phyloP scores from a whole-genome alignment of 1,140 invertebrate species.

The Drosophila seguyi region DNA sequence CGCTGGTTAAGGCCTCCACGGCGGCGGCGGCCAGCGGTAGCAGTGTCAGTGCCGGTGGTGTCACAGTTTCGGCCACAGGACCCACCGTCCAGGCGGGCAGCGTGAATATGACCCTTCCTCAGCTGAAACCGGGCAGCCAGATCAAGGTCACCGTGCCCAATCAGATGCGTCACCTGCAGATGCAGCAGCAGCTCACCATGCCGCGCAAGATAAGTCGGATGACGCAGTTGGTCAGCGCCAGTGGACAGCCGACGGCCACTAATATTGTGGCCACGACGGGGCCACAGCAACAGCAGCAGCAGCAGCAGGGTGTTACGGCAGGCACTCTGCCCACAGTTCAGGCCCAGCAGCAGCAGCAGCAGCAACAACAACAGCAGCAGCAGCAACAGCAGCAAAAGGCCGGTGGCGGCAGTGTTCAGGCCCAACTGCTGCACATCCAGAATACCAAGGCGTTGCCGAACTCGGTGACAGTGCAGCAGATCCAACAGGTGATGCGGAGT shows the following conservation, averaged over 20 bases:
- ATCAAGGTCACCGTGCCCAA: constrained; percentile 87
- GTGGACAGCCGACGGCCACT: constrained; percentile 59
- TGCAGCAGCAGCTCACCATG: constrained; percentile 89
- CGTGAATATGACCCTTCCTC: constrained; percentile 84
- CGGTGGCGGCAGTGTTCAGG: constrained; percentile 67
- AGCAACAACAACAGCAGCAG: constrained; percentile 15
- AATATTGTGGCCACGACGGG: constrained; percentile 65
- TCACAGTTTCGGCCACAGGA: constrained; percentile 82
- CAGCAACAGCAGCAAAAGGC: constrained; percentile 57
- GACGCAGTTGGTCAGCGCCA: constrained; percentile 86
- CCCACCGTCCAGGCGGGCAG: constrained; percentile 85
- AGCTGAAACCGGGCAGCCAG: constrained; percentile 80
- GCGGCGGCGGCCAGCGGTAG: constrained; percentile 79
- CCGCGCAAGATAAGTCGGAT: constrained; percentile 88
- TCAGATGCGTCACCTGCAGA: constrained; percentile 89
- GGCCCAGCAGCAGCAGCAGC: constrained; percentile 38
- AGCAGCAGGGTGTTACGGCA: constrained; percentile 78
- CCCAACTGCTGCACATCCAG: constrained; percentile 81
- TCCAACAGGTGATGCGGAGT: constrained; percentile 91
- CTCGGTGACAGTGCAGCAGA: constrained; percentile 91
- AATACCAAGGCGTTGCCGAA: constrained; percentile 87
- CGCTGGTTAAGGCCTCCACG: constrained; percentile 84
- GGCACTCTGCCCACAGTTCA: constrained; percentile 43
- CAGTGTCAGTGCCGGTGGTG: constrained; percentile 66
- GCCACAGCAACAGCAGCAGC: constrained; percentile 30